These are phyloP conservation scores for Orycteropus afer DNA, from an alignment of 2,113 vertebrate species.

Conservation along the genomic window DNA sequence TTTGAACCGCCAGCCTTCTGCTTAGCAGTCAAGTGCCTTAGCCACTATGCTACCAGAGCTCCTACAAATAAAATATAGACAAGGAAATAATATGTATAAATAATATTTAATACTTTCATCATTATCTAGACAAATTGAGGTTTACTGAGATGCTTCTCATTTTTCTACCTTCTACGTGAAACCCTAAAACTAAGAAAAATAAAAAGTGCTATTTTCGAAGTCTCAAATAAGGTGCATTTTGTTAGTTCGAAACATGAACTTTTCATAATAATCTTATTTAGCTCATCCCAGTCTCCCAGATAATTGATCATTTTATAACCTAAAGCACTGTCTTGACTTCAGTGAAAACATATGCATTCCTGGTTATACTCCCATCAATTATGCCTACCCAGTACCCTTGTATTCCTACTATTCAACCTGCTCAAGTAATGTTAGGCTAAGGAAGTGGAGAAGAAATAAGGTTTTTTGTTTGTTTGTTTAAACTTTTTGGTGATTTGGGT, in stretches of 20 bases:
- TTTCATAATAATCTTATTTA: neutral
- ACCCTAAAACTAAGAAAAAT: neutral
- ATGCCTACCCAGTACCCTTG: neutral
- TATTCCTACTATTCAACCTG: neutral
- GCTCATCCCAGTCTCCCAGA: neutral
- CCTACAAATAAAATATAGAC: too few species aligned
- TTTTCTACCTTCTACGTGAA: neutral
- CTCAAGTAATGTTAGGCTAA: neutral
- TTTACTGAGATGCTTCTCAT: neutral
- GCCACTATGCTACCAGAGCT: too few species aligned
- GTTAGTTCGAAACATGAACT: neutral
- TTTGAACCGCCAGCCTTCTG: too few species aligned
- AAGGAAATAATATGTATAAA: too few species aligned
- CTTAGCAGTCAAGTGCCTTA: too few species aligned
- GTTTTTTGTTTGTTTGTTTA: too few species aligned
- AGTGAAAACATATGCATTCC: too few species aligned
- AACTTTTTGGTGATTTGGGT: too few species aligned
- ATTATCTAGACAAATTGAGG: neutral
- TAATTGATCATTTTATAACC: neutral
- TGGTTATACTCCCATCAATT: rapidly evolving
- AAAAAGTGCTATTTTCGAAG: neutral
- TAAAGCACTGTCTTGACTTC: neutral
- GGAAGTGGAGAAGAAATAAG: neutral
- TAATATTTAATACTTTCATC: neutral
- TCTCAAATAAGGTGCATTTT: neutral